Evolutionary conservation across 2,888 invertebrate species (phyloP), one percentile per base, ranked within the genome.

Genomic region (Quadroppia sp.): DNA sequence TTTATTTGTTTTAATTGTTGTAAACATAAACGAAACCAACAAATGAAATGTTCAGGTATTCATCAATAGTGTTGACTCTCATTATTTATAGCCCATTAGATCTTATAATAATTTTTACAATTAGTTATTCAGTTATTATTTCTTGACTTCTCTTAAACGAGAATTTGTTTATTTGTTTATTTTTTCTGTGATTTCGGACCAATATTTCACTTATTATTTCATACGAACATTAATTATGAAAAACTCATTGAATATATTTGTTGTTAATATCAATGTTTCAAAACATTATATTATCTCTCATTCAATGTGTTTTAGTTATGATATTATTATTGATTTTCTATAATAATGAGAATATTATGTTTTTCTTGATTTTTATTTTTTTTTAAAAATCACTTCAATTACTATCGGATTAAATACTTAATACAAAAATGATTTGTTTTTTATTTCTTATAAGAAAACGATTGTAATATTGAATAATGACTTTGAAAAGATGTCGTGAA

Each of bases 41-140:
- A 50, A 45, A 45, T 45, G 45, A 50, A 50, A 20, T 50, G 50
- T 50, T 50, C 50, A 50, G 50, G 20, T 20, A 50, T 20, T 50
- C 50, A 50, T 50, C 9, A 36, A 4, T 36, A 7, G 36, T 36
- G 36, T 36, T 36, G 4, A 36, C 9, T 36, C 4, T 36, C 36
- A 36, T 9, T 36, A 36, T 36, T 36, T 36, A 36, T 36, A 36
- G 36, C 9, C 36, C 36, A 36, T 36, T 36, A 36, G 36, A 7
- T 4, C 9, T 36, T 36, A 7, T 36, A 36, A 36, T 36, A 36
- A 36, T 36, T 36, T 36, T 36, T 36, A n/a, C n/a, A 36, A 36
- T 36, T 9, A 4, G 9, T 36, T 36, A 7, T 36, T 36, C 36
- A 36, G 4, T 36, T 36, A 50, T 50, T 50, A 13, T 20, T 2